Percentiles rank a stretch among this genome's conserved stretches.
Conservation (phyloP, 2,113 vertebrate species). For the Ramphastos sulfuratus region DNA sequence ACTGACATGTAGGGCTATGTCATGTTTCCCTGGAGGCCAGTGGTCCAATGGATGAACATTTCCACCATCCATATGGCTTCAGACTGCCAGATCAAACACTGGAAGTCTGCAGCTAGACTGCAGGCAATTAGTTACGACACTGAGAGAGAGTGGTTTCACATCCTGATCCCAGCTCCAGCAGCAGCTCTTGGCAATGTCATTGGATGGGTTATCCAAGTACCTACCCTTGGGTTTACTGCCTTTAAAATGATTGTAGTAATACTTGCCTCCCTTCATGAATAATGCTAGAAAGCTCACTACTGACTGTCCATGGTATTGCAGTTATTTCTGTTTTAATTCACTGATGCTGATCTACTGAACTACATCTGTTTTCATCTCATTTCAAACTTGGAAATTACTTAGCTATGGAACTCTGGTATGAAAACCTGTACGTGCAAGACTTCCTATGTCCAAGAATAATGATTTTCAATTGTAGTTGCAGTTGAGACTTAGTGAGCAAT, state of each 20-base stretch:
- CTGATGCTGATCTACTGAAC: not conserved
- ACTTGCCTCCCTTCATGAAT: not conserved
- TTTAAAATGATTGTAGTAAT: not conserved
- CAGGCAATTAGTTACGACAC: rapidly evolving
- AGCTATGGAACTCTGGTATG: not conserved
- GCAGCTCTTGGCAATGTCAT: not conserved
- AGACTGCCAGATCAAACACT: not conserved
- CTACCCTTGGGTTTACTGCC: not conserved
- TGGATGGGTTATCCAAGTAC: not conserved
- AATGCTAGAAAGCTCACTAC: not conserved
- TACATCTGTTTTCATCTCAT: not conserved
- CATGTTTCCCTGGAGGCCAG: not conserved
- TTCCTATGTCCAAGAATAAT: not conserved
- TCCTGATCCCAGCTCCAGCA: not conserved
- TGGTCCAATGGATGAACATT: not conserved
- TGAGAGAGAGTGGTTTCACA: rapidly evolving
- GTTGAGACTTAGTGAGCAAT: not conserved
- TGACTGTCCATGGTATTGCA: not conserved
- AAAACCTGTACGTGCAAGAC: not conserved
- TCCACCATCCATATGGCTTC: not conserved
- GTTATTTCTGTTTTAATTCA: not conserved
- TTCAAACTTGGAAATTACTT: not conserved
- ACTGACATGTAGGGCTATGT: not conserved
- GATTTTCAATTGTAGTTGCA: not conserved
- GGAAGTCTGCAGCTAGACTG: not conserved